Conservation (phyloP, 23 tunicate species). For the Pegea sp. region DNA sequence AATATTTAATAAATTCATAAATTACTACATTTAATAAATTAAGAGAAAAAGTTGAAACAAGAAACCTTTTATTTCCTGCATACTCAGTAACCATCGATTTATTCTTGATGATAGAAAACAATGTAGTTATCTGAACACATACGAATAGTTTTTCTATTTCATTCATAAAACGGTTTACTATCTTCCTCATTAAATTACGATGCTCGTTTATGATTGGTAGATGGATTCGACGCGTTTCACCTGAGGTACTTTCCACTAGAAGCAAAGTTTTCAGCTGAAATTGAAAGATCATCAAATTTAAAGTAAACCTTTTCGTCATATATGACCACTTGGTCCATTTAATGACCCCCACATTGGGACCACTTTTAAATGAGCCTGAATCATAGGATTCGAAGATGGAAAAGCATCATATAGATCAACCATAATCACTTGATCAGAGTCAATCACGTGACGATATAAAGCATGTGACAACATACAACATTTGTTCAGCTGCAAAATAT, state of each 20-base stretch:
- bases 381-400: constrained; percentile 41
- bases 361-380: constrained; percentile 42
- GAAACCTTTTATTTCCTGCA: too few relatives aligned
- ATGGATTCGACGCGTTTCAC: constrained; percentile 35
- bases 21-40: too few relatives aligned
- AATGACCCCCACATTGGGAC: constrained; percentile 77
- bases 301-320: constrained; percentile 64
- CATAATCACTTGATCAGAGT: constrained; percentile 8
- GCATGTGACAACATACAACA: too few relatives aligned
- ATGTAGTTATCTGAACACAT: too few relatives aligned
- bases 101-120: too few relatives aligned
- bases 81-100: too few relatives aligned
- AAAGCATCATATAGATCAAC: constrained; percentile 67
- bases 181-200: too few relatives aligned
- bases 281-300: background rate
- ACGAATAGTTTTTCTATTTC: too few relatives aligned
- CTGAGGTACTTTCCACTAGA: constrained; percentile 30
- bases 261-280: constrained; percentile 51
- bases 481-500: too few relatives aligned
- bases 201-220: constrained; percentile 35
- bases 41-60: too few relatives aligned
- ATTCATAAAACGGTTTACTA: too few relatives aligned
- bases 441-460: constrained; percentile 11
- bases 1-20: too few relatives aligned
- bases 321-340: constrained; percentile 34